These are phyloP conservation scores for Perognathus longimembris DNA, from an alignment of 2,113 vertebrate genomes.

Conservation along the genomic window DNA sequence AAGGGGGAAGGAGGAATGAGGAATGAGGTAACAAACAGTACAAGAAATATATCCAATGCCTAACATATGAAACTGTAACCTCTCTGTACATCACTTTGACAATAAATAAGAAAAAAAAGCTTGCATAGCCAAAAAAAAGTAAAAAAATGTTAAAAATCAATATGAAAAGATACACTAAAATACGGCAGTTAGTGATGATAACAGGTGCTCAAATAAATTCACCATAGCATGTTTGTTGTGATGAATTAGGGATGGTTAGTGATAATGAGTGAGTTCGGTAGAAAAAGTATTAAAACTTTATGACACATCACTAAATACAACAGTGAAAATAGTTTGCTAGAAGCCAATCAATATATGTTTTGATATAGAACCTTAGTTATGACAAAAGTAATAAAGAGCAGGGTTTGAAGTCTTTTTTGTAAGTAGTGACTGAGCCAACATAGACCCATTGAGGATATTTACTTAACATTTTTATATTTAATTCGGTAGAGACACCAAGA, in stretches of 20 bases:
- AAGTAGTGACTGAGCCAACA: neutral
- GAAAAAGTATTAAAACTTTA: slow-evolving; percentile 20
- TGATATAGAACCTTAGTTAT: neutral
- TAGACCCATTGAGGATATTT: neutral
- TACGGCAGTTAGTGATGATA: neutral
- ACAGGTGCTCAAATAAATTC: neutral
- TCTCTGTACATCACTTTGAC: no score
- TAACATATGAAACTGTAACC: no score
- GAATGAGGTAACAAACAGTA: no score
- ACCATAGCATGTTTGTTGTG: neutral
- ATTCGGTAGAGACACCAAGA: slow-evolving; percentile 6
- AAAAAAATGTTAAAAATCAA: slow-evolving; percentile 39
- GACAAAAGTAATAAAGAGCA: no score
- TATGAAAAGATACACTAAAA: neutral
- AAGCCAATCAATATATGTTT: neutral
- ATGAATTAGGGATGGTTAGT: slow-evolving; percentile 34
- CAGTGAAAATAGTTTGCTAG: neutral
- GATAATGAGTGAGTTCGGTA: slow-evolving; percentile 12
- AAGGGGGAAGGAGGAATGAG: no score
- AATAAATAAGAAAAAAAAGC: no score
- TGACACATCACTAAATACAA: neutral
- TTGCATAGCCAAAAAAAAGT: no score
- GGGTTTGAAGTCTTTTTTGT: no score
- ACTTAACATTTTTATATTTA: slow-evolving; percentile 31
- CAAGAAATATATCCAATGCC: no score